These are phyloP conservation scores for Ligdia adustata DNA, from an alignment of 2,888 invertebrate genomes.

Conservation along the genomic window DNA sequence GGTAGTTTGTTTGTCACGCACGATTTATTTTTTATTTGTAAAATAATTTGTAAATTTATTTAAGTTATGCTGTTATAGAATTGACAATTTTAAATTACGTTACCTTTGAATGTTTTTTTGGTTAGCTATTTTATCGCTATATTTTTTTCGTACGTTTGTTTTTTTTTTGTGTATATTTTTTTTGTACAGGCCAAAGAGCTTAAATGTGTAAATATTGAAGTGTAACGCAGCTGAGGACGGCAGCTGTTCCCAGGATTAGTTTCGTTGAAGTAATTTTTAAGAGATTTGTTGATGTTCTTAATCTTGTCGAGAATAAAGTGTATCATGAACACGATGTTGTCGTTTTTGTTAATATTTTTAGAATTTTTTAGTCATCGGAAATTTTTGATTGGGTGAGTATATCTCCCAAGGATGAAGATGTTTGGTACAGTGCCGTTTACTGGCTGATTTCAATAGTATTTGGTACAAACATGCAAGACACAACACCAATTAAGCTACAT, in stretches of 20 bases:
- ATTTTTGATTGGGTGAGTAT: too few species aligned
- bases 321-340: constrained; percentile 55
- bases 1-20: constrained; percentile 31
- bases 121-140: constrained; percentile 65
- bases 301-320: constrained; percentile 81
- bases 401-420: too few species aligned
- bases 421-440: too few species aligned
- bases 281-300: constrained; percentile 83
- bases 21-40: constrained; percentile 37
- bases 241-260: constrained; percentile 64
- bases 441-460: too few species aligned
- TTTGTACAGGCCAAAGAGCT: constrained; percentile 83
- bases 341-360: too few species aligned
- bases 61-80: constrained; percentile 65
- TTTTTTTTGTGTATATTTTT: constrained; percentile 66
- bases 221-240: constrained; percentile 58
- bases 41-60: constrained; percentile 53
- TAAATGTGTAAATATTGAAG: constrained; percentile 70
- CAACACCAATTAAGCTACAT: too few species aligned
- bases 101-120: constrained; percentile 66
- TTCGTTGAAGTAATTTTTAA: constrained; percentile 82
- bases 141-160: constrained; percentile 44
- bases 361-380: too few species aligned
- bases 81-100: constrained; percentile 79
- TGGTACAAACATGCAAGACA: too few species aligned